Percentiles rank a stretch among this genome's conserved stretches.
phyloP scores from a whole-genome alignment of 2,113 vertebrate genomes.

The Ptilonorhynchus violaceus region DNA sequence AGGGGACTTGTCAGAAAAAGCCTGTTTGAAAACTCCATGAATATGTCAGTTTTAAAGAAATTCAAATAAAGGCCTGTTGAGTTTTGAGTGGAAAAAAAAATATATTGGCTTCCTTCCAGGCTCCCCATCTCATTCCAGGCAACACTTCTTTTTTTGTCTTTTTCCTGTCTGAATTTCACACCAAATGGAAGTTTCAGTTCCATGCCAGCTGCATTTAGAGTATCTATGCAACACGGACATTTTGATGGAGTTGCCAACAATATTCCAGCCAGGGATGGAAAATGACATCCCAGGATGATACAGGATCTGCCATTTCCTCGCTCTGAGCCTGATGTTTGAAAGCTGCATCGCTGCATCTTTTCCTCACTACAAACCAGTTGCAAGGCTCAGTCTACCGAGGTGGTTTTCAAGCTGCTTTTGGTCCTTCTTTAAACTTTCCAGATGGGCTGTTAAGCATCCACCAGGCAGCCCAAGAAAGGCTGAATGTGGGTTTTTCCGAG shows the following conservation, averaged over 20 bases:
- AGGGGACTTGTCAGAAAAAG: slow-evolving; percentile 39
- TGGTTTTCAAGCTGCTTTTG: neutral
- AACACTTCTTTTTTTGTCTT: slow-evolving; percentile 31
- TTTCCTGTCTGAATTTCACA: slow-evolving; percentile 31
- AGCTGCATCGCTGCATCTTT: neutral
- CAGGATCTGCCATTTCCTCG: neutral
- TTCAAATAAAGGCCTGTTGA: slow-evolving; percentile 44
- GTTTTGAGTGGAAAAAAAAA: neutral
- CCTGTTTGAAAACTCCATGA: slow-evolving; percentile 25
- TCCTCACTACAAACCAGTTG: neutral
- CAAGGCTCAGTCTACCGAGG: neutral
- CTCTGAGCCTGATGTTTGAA: neutral
- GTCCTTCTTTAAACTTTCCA: neutral
- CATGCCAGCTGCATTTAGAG: slow-evolving; percentile 14
- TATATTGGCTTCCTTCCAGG: slow-evolving; percentile 5
- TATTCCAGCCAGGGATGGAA: neutral
- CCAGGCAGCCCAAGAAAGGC: neutral
- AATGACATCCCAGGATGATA: neutral
- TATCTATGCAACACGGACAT: neutral
- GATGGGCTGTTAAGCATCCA: neutral
- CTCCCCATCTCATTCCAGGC: neutral
- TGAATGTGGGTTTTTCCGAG: neutral
- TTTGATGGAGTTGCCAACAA: neutral
- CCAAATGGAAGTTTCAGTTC: slow-evolving; percentile 9
- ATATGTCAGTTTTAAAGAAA: slow-evolving; percentile 44